Evolutionary conservation across 2,113 vertebrate genomes (phyloP), one percentile per base, ranked within the genome.

Genomic region (Porphyrio hochstetteri): DNA sequence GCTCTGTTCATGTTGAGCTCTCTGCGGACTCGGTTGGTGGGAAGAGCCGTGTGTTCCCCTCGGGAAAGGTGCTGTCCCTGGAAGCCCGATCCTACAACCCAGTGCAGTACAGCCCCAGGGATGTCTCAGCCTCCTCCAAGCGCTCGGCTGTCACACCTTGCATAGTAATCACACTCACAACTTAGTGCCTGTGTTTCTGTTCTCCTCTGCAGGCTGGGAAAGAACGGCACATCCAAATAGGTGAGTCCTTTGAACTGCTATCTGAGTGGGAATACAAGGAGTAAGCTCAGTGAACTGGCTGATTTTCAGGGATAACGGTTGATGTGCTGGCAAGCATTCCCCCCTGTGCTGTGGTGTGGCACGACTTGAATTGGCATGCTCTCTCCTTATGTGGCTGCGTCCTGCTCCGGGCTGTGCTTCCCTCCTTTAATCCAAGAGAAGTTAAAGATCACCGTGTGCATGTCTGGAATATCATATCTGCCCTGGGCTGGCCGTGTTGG

Each of bases 201-300:
- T 92, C 85, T 89, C 59, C 82, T 70, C 88, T 93, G 82, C 96
- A 98, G 98, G 96, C 95, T 97, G 95, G 81, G 85, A 96, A 94
- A 96, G 98, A 97, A 78, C 96, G 97, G 42, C 96, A 91, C 84
- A 81, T 96, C 92, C 97, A 90, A 92, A 92, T 82, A 97, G 98
- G 98, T 98, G 94, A 98, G 98, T 74, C 24, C 40, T 15, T 56
- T 55, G 29, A 42, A 48, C 55, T 72, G 35, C 25, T 28, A 31
- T n/a, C 61, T 7, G 33, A 25, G 24, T 24, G 25, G 24, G 61
- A 91, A 60, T 31, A 10, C 38, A 57, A 68, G 42, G 23, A 72
- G 17, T 18, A 4, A 69, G 31, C 18, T 68, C 12, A 10, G 6
- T 25, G 7, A 64, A 9, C 20, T 31, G 18, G 55, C 46, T 36